These are phyloP conservation scores for Osmerus mordax DNA, from an alignment of 2,113 vertebrate genomes.

Conservation along the genomic window DNA sequence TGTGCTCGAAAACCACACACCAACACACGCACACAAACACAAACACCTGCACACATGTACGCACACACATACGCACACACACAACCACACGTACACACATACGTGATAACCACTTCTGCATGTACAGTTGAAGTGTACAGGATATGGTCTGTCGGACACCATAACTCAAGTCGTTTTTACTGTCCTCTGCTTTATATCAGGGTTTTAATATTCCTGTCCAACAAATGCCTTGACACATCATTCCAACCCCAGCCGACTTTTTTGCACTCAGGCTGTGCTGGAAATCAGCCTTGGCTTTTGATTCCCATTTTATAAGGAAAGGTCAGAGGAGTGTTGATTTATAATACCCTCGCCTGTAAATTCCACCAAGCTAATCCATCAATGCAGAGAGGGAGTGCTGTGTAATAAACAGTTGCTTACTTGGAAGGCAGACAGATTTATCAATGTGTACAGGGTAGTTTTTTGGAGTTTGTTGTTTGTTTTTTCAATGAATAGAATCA, in stretches of 20 bases:
- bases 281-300: constrained; percentile 55
- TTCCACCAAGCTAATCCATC: constrained; percentile 62
- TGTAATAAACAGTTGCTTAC: constrained; percentile 52
- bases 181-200: constrained; percentile 40
- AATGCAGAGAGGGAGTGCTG: constrained; percentile 31
- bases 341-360: constrained; percentile 57
- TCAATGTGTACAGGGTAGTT: constrained; percentile 33
- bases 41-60: not conserved
- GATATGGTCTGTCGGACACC: constrained; percentile 34
- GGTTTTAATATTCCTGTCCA: constrained; percentile 45
- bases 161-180: constrained; percentile 56
- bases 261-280: constrained; percentile 30
- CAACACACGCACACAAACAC: too few relatives aligned
- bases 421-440: constrained; percentile 38
- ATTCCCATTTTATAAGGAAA: constrained; percentile 63
- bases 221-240: constrained; percentile 36
- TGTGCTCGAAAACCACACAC: constrained; percentile 23
- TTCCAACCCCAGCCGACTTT: constrained; percentile 26
- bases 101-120: not conserved
- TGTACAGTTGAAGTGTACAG: constrained; percentile 41
- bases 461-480: constrained; percentile 8
- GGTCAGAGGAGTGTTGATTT: constrained; percentile 65
- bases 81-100: not conserved
- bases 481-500: constrained; percentile 21
- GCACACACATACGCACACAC: constrained; percentile 35